Percentiles rank a stretch among this genome's conserved stretches.
Conservation (phyloP, 2,797 vertebrate genomes). For the Chelmon rostratus region DNA sequence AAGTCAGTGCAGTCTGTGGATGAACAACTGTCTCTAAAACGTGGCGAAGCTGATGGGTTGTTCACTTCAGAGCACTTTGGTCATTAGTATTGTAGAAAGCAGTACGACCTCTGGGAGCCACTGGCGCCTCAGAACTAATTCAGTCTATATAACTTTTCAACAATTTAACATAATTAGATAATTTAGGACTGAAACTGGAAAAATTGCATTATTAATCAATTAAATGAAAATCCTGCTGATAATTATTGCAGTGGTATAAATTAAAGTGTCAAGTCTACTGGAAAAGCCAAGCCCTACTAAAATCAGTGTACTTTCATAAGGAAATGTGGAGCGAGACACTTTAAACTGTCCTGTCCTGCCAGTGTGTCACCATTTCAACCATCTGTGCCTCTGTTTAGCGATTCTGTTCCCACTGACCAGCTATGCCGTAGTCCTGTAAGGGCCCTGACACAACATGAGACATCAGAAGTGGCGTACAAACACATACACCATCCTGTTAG, state of each 20-base stretch:
- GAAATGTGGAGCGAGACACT: background rate
- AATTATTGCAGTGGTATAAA: conserved; percentile 16
- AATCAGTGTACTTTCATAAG: background rate
- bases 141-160: background rate
- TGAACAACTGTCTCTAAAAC: background rate
- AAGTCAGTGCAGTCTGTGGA: background rate
- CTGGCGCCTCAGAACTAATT: background rate
- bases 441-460: conserved; percentile 2
- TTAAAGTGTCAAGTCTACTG: background rate
- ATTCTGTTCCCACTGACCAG: conserved; percentile 1
- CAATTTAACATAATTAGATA: background rate
- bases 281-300: background rate
- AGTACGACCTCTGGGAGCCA: background rate
- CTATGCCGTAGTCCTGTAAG: background rate
- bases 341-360: background rate
- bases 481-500: background rate
- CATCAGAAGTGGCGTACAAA: conserved; percentile 9
- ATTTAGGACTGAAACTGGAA: conserved; percentile 20
- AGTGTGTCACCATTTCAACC: background rate
- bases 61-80: background rate
- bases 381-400: conserved; percentile 7
- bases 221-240: conserved; percentile 30
- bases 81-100: conserved; percentile 2
- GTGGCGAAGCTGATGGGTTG: background rate
- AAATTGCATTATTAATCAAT: background rate